A percentile compares a stretch with the other conserved stretches of the same genome.
These are phyloP conservation scores for Archegozetes longisetosus DNA, from an alignment of 1,140 invertebrate species.

Conservation along the genomic window DNA sequence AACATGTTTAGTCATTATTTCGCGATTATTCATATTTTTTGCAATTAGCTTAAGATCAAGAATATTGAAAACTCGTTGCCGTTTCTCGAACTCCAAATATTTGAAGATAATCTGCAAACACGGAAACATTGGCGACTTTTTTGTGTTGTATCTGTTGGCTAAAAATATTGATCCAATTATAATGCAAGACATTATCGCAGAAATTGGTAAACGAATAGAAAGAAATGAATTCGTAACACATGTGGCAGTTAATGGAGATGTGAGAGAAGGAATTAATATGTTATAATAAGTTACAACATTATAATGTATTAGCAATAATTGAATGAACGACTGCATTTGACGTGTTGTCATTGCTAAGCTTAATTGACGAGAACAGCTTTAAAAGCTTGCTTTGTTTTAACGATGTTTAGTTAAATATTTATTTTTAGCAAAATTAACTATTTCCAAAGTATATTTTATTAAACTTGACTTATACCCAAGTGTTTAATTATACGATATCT, in stretches of 20 bases:
- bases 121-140: constrained; percentile 80
- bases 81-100: constrained; percentile 1
- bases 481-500: too few species aligned
- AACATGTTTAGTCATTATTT: constrained; percentile 27
- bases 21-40: constrained; percentile 17
- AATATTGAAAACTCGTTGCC: constrained; percentile 14
- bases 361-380: too few species aligned
- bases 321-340: too few species aligned
- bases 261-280: background rate
- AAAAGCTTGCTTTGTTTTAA: too few species aligned
- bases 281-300: too few species aligned
- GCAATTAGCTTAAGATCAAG: constrained; percentile 1
- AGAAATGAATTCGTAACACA: background rate
- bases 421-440: too few species aligned
- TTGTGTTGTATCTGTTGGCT: constrained; percentile 78
- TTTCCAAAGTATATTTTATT: too few species aligned
- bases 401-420: too few species aligned
- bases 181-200: constrained; percentile 14
- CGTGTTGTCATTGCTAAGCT: too few species aligned
- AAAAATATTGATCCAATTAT: constrained; percentile 61
- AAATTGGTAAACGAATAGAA: constrained; percentile 11
- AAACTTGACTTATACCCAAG: too few species aligned
- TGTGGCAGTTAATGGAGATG: background rate
- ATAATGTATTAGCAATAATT: too few species aligned
- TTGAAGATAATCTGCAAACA: constrained; percentile 15